These are phyloP conservation scores for Vultur gryphus DNA, from an alignment of 2,797 vertebrate species.

Conservation along the genomic window DNA sequence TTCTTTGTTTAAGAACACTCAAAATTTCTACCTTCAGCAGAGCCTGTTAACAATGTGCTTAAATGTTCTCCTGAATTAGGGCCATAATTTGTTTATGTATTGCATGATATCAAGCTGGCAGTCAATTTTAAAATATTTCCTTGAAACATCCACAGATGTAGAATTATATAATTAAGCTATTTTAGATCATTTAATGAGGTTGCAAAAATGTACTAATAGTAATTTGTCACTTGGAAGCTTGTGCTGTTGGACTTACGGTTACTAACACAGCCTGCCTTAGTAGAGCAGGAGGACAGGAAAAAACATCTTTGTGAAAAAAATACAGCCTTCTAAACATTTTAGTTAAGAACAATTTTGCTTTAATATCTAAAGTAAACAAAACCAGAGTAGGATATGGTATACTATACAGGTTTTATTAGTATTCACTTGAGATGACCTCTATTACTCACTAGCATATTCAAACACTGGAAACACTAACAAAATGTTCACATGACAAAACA, in stretches of 20 bases:
- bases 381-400: not conserved
- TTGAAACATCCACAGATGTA: slow-evolving; percentile 18
- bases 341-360: not conserved
- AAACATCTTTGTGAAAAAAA: not conserved
- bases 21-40: not conserved
- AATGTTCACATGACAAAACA: not conserved
- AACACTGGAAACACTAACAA: not conserved
- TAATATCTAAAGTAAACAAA: not conserved
- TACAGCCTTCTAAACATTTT: too few species aligned
- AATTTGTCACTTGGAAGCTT: not conserved
- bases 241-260: not conserved
- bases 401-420: not conserved
- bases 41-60: not conserved
- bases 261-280: not conserved
- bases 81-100: not conserved
- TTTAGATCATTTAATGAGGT: slow-evolving; percentile 17
- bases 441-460: not conserved
- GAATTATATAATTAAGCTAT: slow-evolving; percentile 15
- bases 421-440: not conserved
- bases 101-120: not conserved
- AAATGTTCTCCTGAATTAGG: not conserved
- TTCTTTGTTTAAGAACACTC: not conserved
- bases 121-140: not conserved
- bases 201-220: slow-evolving; percentile 1
- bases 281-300: not conserved